Base-by-base conservation (phyloP, 2,797 vertebrate species). In the Rhinella marina region DNA sequence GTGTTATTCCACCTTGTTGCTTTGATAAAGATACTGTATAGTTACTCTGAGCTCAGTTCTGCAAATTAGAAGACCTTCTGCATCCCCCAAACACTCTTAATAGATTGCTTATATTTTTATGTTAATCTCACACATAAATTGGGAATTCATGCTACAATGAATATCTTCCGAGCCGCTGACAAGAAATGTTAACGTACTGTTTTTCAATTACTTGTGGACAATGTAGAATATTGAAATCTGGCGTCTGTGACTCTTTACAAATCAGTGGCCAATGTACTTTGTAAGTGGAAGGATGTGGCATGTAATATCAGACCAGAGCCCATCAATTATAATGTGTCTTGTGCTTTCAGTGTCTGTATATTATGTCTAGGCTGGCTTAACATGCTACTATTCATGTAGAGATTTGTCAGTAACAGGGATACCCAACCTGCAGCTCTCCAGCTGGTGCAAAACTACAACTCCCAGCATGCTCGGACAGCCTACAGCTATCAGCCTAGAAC, bases 191-290 rank as follows among this genome's bases (percentile, higher is more conserved):
- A 88, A 84, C 84, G 57, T 56, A 70, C 61, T 66, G 80, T 25
- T 84, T 88, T 88, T 78, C 86, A 79, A 70, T 88, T 83, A 78
- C 73, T 88, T 32, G 48, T 41, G 48, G 80, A 87, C 70, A 75
- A 82, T 82, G 80, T 57, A 57, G 66, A 66, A 87, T 76, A 76
- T 82, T 87, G 81, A 70, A 88, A 83, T 84, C 68, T 23, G 86
- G 70, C 72, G 41, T 56, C 50, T 75, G 16, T 10, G 68, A 82
- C 76, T 87, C 79, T 82, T 73, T 82, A 62, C 66, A 87, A 87
- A 81, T 73, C 86, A 62, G 32, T 77, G 86, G 76, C 86, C 61
- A 57, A 52, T 77, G 59, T 87, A 52, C 29, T 57, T 88, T 66
- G 50, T 54, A 84, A 56, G 27, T 56, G 57, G 72, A 68, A 68